These are phyloP conservation scores for Eubasilissa splendida DNA, from an alignment of 2,888 invertebrate species.

Conservation along the genomic window DNA sequence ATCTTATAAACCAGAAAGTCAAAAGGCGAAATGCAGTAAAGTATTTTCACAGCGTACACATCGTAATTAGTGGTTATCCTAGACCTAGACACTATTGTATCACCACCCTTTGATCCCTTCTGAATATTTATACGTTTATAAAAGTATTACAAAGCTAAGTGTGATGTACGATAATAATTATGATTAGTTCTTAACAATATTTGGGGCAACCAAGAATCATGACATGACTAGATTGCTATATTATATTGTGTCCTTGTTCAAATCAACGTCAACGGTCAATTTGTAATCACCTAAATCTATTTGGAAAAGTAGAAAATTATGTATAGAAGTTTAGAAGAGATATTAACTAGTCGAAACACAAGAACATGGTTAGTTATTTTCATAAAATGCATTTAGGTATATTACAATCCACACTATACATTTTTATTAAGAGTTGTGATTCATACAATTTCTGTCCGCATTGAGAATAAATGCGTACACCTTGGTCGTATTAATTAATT, in stretches of 20 bases:
- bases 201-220: conserved; percentile 29
- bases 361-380: no score
- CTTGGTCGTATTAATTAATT: no score
- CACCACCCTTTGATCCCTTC: neutral
- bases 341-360: no score
- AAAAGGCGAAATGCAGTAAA: neutral
- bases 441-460: no score
- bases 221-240: conserved; percentile 32
- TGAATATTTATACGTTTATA: conserved; percentile 10
- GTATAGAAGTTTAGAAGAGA: neutral
- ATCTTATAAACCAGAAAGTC: no score
- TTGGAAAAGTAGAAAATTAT: neutral
- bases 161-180: conserved; percentile 1
- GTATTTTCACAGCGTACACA: neutral
- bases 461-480: no score
- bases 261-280: neutral
- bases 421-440: no score
- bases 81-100: neutral
- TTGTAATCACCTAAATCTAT: neutral
- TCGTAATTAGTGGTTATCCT: neutral
- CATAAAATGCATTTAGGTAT: no score
- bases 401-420: no score
- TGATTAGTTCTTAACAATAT: conserved; percentile 1
- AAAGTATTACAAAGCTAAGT: conserved; percentile 29
- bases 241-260: conserved; percentile 3